Conservation (phyloP, 2,888 invertebrate species). For the Mythimna albipuncta region DNA sequence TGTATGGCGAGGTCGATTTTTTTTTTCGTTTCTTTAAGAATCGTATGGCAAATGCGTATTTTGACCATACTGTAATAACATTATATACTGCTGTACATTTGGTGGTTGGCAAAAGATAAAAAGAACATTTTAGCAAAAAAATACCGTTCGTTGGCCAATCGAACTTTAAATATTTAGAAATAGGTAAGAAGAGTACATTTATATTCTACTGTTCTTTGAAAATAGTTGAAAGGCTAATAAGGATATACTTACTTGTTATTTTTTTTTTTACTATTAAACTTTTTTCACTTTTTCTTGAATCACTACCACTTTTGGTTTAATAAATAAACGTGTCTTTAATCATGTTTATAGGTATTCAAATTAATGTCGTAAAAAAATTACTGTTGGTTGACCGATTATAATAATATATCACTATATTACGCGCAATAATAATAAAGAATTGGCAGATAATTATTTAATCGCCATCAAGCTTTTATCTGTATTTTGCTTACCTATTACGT, state of each 20-base stretch:
- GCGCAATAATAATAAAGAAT: slow-evolving; percentile 28
- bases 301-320: not conserved
- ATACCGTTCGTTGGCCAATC: not conserved
- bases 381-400: slow-evolving; percentile 53
- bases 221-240: too few species aligned
- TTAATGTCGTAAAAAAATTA: slow-evolving; percentile 38
- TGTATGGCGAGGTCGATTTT: too few species aligned
- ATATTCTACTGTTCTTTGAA: too few species aligned
- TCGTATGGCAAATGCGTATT: too few species aligned
- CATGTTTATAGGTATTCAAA: slow-evolving; percentile 16
- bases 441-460: slow-evolving; percentile 22
- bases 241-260: too few species aligned
- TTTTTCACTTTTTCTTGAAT: too few species aligned
- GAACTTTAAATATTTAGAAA: not conserved
- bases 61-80: too few species aligned
- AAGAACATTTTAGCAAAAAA: not conserved
- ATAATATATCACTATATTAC: slow-evolving; percentile 48
- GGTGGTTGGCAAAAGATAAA: too few species aligned
- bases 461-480: slow-evolving; percentile 28
- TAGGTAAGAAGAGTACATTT: not conserved
- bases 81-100: too few species aligned
- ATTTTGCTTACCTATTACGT: slow-evolving; percentile 15
- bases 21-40: too few species aligned
- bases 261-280: too few species aligned
- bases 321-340: not conserved